phyloP scores from a whole-genome alignment of 2,797 vertebrate genomes.

The Betta splendens region DNA sequence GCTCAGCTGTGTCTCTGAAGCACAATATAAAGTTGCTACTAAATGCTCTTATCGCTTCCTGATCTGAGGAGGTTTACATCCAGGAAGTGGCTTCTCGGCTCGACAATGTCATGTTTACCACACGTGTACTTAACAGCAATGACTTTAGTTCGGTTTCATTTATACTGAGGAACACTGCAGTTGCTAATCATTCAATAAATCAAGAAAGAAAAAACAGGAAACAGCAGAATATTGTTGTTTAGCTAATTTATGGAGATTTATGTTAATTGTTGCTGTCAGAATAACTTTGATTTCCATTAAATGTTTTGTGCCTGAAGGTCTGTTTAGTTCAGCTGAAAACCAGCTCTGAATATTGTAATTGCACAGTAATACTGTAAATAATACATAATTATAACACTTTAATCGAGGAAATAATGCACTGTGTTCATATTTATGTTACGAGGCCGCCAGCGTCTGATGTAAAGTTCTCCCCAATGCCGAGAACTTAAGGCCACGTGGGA shows the following conservation, averaged over 20 bases:
- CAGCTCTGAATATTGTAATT: constrained; percentile 22
- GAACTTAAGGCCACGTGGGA: constrained; percentile 9
- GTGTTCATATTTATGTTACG: neutral
- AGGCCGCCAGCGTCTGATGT: constrained; percentile 24
- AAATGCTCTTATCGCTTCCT: constrained; percentile 23
- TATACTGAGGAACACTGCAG: constrained; percentile 11
- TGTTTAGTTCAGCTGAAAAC: constrained; percentile 14
- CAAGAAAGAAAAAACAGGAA: too few relatives aligned
- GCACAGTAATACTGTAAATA: constrained; percentile 5
- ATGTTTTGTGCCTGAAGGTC: constrained; percentile 36
- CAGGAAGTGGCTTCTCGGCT: constrained; percentile 34
- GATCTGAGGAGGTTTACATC: constrained; percentile 31
- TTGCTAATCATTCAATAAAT: constrained; percentile 21
- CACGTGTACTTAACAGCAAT: too few relatives aligned
- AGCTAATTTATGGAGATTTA: constrained; percentile 44
- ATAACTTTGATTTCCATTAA: constrained; percentile 42
- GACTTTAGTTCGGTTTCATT: too few relatives aligned
- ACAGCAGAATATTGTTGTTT: too few relatives aligned
- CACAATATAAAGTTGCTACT: constrained; percentile 16
- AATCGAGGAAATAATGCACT: too few relatives aligned
- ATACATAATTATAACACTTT: too few relatives aligned
- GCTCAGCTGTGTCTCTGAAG: constrained; percentile 32
- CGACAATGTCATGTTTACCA: too few relatives aligned
- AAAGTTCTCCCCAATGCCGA: constrained; percentile 7
- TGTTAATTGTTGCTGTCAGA: constrained; percentile 49